Percentiles rank a stretch among this genome's conserved stretches.
Conservation (phyloP, 2,797 vertebrate species). For the Onychomys leucogaster region DNA sequence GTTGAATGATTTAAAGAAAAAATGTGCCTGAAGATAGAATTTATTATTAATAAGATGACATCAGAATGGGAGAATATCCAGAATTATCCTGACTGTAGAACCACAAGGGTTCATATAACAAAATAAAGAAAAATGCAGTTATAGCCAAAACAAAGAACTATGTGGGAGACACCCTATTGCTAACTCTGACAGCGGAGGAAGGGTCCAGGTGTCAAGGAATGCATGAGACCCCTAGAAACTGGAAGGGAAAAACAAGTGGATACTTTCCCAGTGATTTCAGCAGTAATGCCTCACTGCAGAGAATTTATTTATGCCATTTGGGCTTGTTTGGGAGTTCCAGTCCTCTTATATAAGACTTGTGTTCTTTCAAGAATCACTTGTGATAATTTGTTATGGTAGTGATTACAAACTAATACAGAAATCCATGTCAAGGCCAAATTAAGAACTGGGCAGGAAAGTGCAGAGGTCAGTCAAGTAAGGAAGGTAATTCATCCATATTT, state of each 20-base stretch:
- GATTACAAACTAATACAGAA: background rate
- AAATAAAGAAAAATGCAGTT: too few species aligned
- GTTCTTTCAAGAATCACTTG: background rate
- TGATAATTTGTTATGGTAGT: too few species aligned
- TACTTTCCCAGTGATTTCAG: background rate
- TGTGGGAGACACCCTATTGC: too few species aligned
- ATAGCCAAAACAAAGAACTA: too few species aligned
- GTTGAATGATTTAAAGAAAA: background rate
- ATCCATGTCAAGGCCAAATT: background rate
- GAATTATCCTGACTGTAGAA: background rate
- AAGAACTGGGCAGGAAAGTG: background rate
- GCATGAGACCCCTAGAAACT: background rate
- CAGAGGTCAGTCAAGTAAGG: background rate
- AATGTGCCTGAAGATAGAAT: background rate
- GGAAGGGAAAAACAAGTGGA: background rate
- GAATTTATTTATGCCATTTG: background rate
- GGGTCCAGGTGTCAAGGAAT: background rate
- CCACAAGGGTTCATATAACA: background rate
- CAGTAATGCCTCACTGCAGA: background rate
- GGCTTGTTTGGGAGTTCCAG: background rate
- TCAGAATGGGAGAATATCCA: background rate
- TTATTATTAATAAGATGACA: background rate
- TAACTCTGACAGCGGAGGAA: background rate
- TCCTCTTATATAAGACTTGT: too few species aligned
- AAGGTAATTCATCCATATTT: too few species aligned